Percentiles rank a stretch among this genome's conserved stretches.
Evolutionary conservation across 2,113 vertebrate genomes (phyloP).

Genomic region (Cranoglanis bouderius): DNA sequence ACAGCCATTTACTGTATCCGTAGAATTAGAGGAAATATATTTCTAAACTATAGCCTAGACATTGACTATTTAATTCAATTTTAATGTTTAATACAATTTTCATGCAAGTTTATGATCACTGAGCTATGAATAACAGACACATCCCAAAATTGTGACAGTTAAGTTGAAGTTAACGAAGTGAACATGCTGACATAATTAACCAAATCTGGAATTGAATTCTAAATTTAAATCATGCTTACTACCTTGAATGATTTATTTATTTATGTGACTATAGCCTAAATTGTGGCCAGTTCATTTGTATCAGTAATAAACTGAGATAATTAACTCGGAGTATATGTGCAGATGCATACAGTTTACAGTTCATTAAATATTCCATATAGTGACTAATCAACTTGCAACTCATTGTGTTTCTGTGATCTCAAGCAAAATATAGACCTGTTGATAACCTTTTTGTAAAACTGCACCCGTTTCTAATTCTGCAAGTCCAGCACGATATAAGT

Average conservation of each 20-base stretch:
- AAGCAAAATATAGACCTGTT: not conserved
- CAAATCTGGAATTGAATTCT: not conserved
- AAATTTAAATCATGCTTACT: not conserved
- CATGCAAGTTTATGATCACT: not conserved
- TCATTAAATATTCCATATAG: not conserved
- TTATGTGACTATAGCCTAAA: not conserved
- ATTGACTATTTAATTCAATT: not conserved
- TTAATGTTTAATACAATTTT: not conserved
- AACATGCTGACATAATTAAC: not conserved
- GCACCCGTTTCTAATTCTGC: not conserved
- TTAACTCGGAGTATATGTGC: not conserved
- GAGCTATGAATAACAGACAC: not conserved
- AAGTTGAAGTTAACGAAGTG: not conserved
- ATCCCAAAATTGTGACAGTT: not conserved
- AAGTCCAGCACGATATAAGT: not conserved
- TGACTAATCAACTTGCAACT: not conserved
- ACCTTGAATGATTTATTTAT: not conserved
- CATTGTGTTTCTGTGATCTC: not conserved
- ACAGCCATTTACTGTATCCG: slow-evolving; percentile 45
- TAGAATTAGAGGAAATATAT: not conserved
- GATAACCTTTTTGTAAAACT: not conserved
- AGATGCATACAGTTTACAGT: not conserved
- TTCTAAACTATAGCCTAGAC: not conserved
- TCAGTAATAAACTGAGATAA: not conserved
- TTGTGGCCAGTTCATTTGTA: not conserved